Conservation (phyloP, 1,140 invertebrate species). For the Heliconius hermathena region DNA sequence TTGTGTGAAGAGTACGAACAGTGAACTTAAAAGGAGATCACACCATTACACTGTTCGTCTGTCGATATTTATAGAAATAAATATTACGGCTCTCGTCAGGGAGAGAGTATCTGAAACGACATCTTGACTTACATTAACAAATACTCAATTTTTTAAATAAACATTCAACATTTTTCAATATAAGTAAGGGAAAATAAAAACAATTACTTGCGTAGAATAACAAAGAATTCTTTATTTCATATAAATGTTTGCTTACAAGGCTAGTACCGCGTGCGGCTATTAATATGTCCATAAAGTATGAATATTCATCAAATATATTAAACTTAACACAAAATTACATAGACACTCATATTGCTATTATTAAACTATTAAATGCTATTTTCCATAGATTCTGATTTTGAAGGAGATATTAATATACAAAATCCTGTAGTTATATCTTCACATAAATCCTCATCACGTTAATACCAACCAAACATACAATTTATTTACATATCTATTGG, state of each 20-base stretch:
- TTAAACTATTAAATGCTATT: background rate
- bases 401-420: background rate
- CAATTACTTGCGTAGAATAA: background rate
- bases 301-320: constrained; percentile 23
- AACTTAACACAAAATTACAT: constrained; percentile 24
- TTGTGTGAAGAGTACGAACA: too few relatives aligned
- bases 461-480: background rate
- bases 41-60: too few relatives aligned
- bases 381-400: background rate
- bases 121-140: too few relatives aligned
- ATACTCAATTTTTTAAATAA: too few relatives aligned
- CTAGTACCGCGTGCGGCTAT: constrained; percentile 14
- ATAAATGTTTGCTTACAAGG: constrained; percentile 26
- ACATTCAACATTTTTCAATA: background rate
- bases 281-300: constrained; percentile 14
- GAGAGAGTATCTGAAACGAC: too few relatives aligned
- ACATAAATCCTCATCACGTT: background rate
- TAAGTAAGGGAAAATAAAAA: constrained; percentile 6
- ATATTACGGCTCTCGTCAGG: too few relatives aligned
- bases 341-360: constrained; percentile 22
- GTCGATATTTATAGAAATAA: too few relatives aligned
- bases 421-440: background rate
- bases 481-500: background rate
- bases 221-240: constrained; percentile 18
- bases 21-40: too few relatives aligned